phyloP scores from a whole-genome alignment of 1,140 invertebrate species.

The Heliothis subflexa region DNA sequence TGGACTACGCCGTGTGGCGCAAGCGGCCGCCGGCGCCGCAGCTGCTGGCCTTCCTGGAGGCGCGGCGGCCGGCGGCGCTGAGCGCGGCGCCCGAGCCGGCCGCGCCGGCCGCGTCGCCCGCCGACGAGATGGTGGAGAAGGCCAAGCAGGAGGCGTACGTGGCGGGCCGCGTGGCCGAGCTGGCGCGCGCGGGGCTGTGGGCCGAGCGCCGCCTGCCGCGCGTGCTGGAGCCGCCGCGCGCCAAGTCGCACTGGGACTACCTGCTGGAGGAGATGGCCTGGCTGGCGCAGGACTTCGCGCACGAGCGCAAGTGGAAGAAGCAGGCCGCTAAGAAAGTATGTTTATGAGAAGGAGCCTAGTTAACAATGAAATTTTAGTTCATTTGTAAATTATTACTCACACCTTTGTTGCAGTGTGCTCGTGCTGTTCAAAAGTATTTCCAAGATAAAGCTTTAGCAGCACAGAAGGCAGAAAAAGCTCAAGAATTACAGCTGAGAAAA shows the following conservation, averaged over 20 bases:
- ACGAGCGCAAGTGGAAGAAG: constrained; percentile 99
- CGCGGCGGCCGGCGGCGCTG: constrained; percentile 88
- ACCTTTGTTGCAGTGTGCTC: constrained; percentile 87
- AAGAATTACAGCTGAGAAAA: constrained; percentile 94
- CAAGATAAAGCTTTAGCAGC: constrained; percentile 96
- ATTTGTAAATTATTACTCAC: background rate
- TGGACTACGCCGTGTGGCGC: constrained; percentile 94
- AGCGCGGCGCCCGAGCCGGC: constrained; percentile 61
- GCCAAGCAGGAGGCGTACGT: constrained; percentile 97
- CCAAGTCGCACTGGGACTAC: constrained; percentile 99
- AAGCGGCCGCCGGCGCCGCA: constrained; percentile 91
- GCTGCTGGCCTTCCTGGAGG: constrained; percentile 91
- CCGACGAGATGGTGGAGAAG: constrained; percentile 76
- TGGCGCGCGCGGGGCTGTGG: constrained; percentile 97
- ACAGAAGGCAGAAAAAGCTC: constrained; percentile 96
- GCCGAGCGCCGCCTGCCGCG: constrained; percentile 96
- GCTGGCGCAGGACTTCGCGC: constrained; percentile 98
- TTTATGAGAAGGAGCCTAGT: too few species aligned
- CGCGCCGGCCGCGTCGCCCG: constrained; percentile 82
- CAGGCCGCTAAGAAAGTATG: constrained; percentile 95
- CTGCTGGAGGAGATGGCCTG: constrained; percentile 99
- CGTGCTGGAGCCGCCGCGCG: constrained; percentile 94
- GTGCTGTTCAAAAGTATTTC: constrained; percentile 98
- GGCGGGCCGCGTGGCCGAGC: constrained; percentile 95
- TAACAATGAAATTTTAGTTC: background rate